Percentiles rank a stretch among this genome's conserved stretches.
phyloP scores from a whole-genome alignment of 2,113 vertebrate species.

The Anseranas semipalmata region DNA sequence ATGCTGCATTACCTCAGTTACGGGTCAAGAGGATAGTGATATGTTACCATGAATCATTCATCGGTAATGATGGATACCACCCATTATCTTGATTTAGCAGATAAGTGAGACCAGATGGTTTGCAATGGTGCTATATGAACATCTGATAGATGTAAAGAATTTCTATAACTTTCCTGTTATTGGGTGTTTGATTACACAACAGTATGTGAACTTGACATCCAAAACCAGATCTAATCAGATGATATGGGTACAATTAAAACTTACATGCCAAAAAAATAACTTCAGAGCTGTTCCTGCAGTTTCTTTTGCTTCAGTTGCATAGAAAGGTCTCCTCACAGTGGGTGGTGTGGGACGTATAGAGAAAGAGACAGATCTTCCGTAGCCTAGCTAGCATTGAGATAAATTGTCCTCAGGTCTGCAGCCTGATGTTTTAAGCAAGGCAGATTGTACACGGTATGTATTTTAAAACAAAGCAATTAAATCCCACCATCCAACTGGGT shows the following conservation, averaged over 20 bases:
- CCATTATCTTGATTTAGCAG: conserved; percentile 25
- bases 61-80: conserved; percentile 32
- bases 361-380: not conserved
- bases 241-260: not conserved
- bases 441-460: not conserved
- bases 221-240: not conserved
- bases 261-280: not conserved
- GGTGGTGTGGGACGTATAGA: not conserved
- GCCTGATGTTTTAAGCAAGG: not conserved
- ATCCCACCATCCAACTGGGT: not conserved
- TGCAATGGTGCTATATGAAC: not conserved
- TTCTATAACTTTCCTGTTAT: not conserved
- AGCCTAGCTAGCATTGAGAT: not conserved
- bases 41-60: conserved; percentile 25
- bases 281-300: not conserved
- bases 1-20: not conserved
- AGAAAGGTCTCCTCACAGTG: not conserved
- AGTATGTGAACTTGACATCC: not conserved
- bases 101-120: conserved; percentile 51
- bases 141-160: not conserved
- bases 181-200: not conserved
- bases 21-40: conserved; percentile 2
- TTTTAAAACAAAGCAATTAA: conserved; percentile 9
- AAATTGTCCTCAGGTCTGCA: conserved; percentile 7
- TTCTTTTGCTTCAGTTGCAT: not conserved